Conservation (phyloP, 2,888 invertebrate genomes). For the Sabatieria punctata region DNA sequence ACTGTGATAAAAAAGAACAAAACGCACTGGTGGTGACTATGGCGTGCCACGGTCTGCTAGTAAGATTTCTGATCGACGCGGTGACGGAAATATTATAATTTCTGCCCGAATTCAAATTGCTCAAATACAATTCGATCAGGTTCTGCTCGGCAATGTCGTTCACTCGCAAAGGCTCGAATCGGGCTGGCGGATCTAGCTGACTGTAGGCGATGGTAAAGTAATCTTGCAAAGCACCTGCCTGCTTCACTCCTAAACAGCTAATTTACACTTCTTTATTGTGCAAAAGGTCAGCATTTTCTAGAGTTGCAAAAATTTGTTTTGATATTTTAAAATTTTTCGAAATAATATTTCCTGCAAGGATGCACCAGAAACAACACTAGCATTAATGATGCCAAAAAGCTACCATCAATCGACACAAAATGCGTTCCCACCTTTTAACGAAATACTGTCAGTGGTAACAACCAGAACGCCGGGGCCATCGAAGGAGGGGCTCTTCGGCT, state of each 20-base stretch:
- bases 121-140: neutral
- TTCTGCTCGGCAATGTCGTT: neutral
- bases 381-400: no score
- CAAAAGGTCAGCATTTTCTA: no score
- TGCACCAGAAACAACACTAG: no score
- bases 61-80: neutral
- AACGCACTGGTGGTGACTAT: neutral
- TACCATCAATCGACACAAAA: no score
- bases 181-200: neutral
- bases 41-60: neutral
- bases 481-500: neutral
- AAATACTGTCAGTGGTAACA: neutral
- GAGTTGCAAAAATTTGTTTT: no score
- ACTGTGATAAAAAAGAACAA: neutral
- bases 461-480: neutral
- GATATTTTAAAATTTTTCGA: no score
- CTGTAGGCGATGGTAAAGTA: neutral
- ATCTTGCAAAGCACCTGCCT: neutral
- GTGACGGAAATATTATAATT: neutral
- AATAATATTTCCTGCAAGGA: no score
- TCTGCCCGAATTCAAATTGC: neutral
- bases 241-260: no score
- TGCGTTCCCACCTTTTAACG: neutral
- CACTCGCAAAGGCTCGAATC: neutral
- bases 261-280: no score